Evolutionary conservation across 2,797 vertebrate species (phyloP).

Genomic region (Lepus oiostolus): DNA sequence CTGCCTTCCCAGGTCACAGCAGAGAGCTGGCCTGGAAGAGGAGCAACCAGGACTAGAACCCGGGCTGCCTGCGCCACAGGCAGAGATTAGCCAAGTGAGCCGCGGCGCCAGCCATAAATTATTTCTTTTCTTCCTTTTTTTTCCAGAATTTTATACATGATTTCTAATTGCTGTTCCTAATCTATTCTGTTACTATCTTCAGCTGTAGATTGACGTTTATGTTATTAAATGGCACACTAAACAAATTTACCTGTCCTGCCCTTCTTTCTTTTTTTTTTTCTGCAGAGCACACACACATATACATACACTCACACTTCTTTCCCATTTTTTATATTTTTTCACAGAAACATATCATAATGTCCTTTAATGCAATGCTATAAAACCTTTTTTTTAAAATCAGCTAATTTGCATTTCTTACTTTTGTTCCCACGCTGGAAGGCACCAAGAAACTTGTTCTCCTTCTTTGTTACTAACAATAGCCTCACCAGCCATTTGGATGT

Average conservation of each 20-base stretch:
- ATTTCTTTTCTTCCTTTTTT: too few relatives aligned
- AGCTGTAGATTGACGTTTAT: not conserved
- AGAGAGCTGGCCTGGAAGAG: too few relatives aligned
- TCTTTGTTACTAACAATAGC: not conserved
- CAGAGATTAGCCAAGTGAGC: too few relatives aligned
- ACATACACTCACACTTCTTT: not conserved
- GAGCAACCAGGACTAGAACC: too few relatives aligned
- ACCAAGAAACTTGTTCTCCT: constrained; percentile 35
- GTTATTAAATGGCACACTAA: not conserved
- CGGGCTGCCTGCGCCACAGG: too few relatives aligned
- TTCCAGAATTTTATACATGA: not conserved
- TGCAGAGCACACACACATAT: not conserved
- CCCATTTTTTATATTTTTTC: constrained; percentile 16
- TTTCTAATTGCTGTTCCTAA: constrained; percentile 14
- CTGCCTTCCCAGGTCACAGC: too few relatives aligned
- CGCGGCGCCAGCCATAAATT: too few relatives aligned
- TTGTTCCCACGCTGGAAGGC: not conserved
- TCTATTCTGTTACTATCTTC: constrained; percentile 9
- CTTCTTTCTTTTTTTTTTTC: constrained; percentile 23
- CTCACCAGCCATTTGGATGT: not conserved
- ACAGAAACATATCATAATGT: constrained; percentile 8
- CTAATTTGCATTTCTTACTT: constrained; percentile 50
- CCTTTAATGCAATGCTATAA: not conserved
- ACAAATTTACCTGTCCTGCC: not conserved
- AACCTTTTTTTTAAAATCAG: not conserved